These are phyloP conservation scores for Menidia beryllina DNA, from an alignment of 2,113 vertebrate species.

Conservation along the genomic window DNA sequence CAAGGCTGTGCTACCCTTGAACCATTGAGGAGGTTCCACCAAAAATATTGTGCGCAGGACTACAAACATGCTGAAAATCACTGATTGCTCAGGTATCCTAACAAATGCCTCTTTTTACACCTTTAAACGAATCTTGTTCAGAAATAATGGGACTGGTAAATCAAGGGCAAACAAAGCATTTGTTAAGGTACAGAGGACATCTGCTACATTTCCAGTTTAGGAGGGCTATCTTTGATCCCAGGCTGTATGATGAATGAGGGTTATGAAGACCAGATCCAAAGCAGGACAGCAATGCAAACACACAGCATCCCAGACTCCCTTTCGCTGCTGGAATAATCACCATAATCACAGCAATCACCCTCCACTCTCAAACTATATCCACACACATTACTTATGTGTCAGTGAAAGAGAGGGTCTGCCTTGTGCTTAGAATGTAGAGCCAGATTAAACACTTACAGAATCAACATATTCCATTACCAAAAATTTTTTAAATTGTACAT, in stretches of 20 bases:
- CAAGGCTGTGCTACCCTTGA: constrained; percentile 46
- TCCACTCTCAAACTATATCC: constrained; percentile 73
- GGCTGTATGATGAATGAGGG: constrained; percentile 72
- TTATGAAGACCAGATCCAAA: constrained; percentile 75
- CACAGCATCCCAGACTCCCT: constrained; percentile 61
- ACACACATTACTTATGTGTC: constrained; percentile 71
- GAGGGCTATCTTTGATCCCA: constrained; percentile 66
- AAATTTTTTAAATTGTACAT: constrained; percentile 36
- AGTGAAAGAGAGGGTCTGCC: constrained; percentile 51
- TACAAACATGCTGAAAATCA: constrained; percentile 34
- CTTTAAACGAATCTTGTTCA: constrained; percentile 43
- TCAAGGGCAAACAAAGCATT: constrained; percentile 46
- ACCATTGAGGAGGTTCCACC: constrained; percentile 71
- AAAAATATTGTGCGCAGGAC: constrained; percentile 50
- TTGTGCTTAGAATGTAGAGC: constrained; percentile 43
- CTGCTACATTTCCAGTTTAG: constrained; percentile 55
- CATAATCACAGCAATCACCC: constrained; percentile 75
- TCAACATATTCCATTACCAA: constrained; percentile 15
- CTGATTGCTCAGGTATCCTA: constrained; percentile 14
- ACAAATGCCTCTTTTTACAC: constrained; percentile 41
- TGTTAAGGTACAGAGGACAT: constrained; percentile 51
- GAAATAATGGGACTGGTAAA: constrained; percentile 30
- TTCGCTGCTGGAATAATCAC: constrained; percentile 68
- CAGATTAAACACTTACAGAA: constrained; percentile 62
- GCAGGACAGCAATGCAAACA: constrained; percentile 76